Evolutionary conservation across 2,888 invertebrate genomes (phyloP).

Genomic region (Drosophila borealis): DNA sequence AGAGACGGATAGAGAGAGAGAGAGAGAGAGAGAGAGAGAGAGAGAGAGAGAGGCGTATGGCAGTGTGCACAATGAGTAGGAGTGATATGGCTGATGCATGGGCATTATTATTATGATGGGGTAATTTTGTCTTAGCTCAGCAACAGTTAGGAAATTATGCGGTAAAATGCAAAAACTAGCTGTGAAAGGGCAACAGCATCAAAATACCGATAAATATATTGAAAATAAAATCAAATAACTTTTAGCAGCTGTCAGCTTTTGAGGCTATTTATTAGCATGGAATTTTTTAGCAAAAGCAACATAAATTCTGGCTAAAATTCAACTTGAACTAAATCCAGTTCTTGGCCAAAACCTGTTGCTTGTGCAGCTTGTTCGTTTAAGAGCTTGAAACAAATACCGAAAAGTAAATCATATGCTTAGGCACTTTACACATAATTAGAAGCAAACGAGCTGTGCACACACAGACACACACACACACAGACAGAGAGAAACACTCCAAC

Average conservation of each 20-base stretch:
- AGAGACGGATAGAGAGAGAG: no score
- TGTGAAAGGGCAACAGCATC: neutral
- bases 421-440: slow-evolving; percentile 79
- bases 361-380: slow-evolving; percentile 1
- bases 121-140: slow-evolving; percentile 17
- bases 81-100: slow-evolving; percentile 22
- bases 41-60: slow-evolving; percentile 53
- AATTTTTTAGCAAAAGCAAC: neutral
- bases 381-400: slow-evolving; percentile 42
- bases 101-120: slow-evolving; percentile 20
- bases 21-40: no score
- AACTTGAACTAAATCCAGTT: slow-evolving; percentile 19
- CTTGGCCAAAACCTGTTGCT: slow-evolving; percentile 60
- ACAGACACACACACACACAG: slow-evolving; percentile 25
- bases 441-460: slow-evolving; percentile 36
- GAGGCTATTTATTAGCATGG: neutral
- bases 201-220: neutral
- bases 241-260: neutral
- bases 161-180: neutral
- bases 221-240: neutral
- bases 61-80: slow-evolving; percentile 35
- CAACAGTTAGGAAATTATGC: slow-evolving; percentile 8
- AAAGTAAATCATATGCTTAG: slow-evolving; percentile 78
- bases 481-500: slow-evolving; percentile 12
- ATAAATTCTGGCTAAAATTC: slow-evolving; percentile 10